phyloP scores from a whole-genome alignment of 2,888 invertebrate species.

The Strigamia transsilvanica region DNA sequence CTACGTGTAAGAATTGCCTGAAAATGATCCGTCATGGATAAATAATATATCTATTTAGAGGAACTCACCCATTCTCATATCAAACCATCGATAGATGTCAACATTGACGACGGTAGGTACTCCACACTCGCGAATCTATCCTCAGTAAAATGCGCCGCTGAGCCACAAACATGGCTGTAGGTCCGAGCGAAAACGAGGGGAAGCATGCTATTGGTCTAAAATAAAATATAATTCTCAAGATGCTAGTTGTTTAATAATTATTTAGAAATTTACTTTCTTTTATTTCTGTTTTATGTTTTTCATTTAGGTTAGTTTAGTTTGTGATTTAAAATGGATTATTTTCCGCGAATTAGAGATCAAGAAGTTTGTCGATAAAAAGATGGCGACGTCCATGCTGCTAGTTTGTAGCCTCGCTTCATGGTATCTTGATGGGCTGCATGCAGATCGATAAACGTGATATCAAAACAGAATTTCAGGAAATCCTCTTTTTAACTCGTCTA shows the following conservation, averaged over 20 bases:
- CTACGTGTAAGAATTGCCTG: neutral
- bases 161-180: slow-evolving; percentile 22
- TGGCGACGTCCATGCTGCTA: slow-evolving; percentile 9
- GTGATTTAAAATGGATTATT: neutral
- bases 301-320: neutral
- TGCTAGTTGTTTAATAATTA: neutral
- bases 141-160: slow-evolving; percentile 32
- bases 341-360: neutral
- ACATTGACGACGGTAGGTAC: slow-evolving; percentile 23
- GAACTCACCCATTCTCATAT: slow-evolving; percentile 3
- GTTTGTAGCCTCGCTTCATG: slow-evolving; percentile 35
- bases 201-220: neutral
- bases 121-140: slow-evolving; percentile 31
- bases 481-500: neutral
- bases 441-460: slow-evolving; percentile 12
- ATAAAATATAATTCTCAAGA: neutral
- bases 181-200: neutral
- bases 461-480: slow-evolving; percentile 1
- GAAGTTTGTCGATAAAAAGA: slow-evolving; percentile 27
- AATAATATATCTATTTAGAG: neutral
- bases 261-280: neutral
- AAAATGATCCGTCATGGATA: neutral
- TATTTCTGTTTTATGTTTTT: neutral
- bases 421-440: neutral
- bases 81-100: neutral